These are phyloP conservation scores for Siderastrea siderea DNA, from an alignment of 92 coral and sea anemone species.

Conservation along the genomic window DNA sequence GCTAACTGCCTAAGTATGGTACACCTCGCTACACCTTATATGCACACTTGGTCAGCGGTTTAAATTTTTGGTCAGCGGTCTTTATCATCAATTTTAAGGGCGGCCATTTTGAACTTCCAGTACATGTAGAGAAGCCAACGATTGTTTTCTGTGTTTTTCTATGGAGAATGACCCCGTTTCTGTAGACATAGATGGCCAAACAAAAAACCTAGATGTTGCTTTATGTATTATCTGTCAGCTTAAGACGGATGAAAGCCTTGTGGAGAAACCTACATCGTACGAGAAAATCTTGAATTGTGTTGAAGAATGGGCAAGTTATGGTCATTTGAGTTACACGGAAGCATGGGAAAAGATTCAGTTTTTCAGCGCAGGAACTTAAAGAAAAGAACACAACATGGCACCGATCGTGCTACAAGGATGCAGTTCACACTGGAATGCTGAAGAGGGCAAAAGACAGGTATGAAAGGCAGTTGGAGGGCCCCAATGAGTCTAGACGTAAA, in stretches of 20 bases:
- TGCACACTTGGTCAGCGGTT: conserved; percentile 29
- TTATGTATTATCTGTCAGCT: neutral
- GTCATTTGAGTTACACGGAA: conserved; percentile 12
- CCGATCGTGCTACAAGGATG: conserved; percentile 63
- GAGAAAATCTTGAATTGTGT: conserved; percentile 17
- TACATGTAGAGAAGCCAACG: conserved; percentile 5
- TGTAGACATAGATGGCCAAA: neutral
- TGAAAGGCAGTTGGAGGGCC: conserved; percentile 61
- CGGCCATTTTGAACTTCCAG: conserved; percentile 41
- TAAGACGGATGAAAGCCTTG: conserved; percentile 30
- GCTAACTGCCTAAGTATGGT: neutral
- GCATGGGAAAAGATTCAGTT: neutral
- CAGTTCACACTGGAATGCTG: conserved; percentile 69
- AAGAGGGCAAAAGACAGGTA: conserved; percentile 56
- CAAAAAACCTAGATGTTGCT: neutral
- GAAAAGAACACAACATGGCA: conserved; percentile 63
- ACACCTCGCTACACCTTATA: neutral
- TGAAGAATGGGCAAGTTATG: conserved; percentile 12
- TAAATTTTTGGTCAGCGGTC: neutral
- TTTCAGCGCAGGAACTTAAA: conserved; percentile 25
- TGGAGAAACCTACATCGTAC: conserved; percentile 22
- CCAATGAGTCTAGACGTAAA: conserved; percentile 53
- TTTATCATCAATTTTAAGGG: conserved; percentile 30
- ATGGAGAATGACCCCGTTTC: neutral
- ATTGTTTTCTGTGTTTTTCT: neutral